Base-by-base conservation (phyloP, 2,113 vertebrate species). In the Terrapene triunguis region DNA sequence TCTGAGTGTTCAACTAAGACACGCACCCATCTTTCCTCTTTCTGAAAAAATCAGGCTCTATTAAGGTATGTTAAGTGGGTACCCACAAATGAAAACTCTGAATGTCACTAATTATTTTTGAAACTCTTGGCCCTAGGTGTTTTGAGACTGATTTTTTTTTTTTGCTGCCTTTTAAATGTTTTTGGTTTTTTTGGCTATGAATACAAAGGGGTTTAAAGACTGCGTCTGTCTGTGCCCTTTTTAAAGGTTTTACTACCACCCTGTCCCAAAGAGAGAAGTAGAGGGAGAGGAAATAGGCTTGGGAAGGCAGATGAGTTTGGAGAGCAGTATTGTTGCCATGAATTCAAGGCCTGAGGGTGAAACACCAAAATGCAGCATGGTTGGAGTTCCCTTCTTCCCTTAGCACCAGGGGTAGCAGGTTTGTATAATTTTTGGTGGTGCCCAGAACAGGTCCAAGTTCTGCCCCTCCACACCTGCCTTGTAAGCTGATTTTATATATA, bases 281-380 rank as follows among this genome's bases (percentile, higher is more conserved):
- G 35, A 35, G 17, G 16, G 62, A n/a, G 35, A 69, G 4, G 16
- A 69, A 69, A n/a, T 35, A 69, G 32, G n/a, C 16, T 38, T 72
- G 76, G 9, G 9, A 2, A 74, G n/a, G 3, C 38, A 0, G 12
- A 3, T 22, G 29, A 62, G 4, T 1, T 47, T 12, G 8, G 76
- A 8, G 22, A 3, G 62, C 89, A 44, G 55, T 72, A 27, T 6
- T 42, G 0, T 13, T n/a, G 3, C 2, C 2, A 0, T 14, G 32
- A 69, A 76, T 85, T 50, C 2, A 21, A 4, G 1, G 5, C 57
- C 6, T 22, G 38, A 29, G 21, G 3, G 2, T 47, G 80, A 79
- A 93, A 87, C 0, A 0, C 21, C 3, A 3, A 54, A 22, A 24
- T 51, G 5, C 3, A n/a, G 10, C 14, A 5, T 6, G 50, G 44